Evolutionary conservation across 2,888 invertebrate genomes (phyloP).

Genomic region (Habrosyne pyritoides): DNA sequence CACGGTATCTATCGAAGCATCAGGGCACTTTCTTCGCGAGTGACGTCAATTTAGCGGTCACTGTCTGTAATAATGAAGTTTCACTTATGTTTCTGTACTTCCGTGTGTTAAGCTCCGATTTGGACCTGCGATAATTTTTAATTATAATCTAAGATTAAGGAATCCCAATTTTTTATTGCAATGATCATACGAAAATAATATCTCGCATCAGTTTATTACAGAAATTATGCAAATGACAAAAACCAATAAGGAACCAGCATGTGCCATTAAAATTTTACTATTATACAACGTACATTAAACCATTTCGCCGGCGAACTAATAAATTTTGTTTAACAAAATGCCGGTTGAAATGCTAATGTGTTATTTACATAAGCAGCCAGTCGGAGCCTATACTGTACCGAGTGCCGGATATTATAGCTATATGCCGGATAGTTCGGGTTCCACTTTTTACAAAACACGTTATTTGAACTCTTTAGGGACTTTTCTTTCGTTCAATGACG

Average conservation of each 20-base stretch:
- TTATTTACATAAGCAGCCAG: not conserved
- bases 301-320: not conserved
- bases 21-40: slow-evolving; percentile 45
- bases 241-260: not conserved
- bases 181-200: not conserved
- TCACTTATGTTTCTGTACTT: slow-evolving; percentile 39
- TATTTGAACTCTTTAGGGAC: not conserved
- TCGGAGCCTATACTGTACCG: not conserved
- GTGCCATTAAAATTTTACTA: not conserved
- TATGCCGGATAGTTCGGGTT: not conserved
- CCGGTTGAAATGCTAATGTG: not conserved
- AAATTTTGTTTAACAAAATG: not conserved
- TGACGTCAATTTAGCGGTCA: slow-evolving; percentile 55
- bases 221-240: not conserved
- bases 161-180: no score
- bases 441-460: not conserved
- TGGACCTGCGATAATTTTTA: not conserved
- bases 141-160: not conserved
- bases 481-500: not conserved
- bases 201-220: not conserved
- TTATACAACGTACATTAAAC: not conserved
- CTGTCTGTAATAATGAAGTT: slow-evolving; percentile 35
- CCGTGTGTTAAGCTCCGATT: slow-evolving; percentile 26
- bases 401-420: not conserved
- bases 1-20: slow-evolving; percentile 8